A percentile compares a stretch with the other conserved stretches of the same genome.
Evolutionary conservation across 2,797 vertebrate species (phyloP).

Genomic region (Bradypus variegatus): DNA sequence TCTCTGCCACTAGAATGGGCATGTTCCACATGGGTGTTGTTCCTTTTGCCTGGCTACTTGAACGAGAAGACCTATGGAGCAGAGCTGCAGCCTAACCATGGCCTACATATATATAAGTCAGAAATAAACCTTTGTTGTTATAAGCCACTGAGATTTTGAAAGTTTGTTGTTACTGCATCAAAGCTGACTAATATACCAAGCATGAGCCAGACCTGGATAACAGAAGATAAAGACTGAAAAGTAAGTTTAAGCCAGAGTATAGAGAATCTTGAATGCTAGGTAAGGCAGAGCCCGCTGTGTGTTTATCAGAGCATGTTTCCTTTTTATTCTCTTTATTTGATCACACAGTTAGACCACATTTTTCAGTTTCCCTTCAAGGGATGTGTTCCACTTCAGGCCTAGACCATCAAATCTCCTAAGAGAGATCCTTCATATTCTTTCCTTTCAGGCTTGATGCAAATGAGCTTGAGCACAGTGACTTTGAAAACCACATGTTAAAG

Average conservation of each 20-base stretch:
- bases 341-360: background rate
- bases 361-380: slow-evolving; percentile 13
- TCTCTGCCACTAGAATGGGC: background rate
- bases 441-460: slow-evolving; percentile 11
- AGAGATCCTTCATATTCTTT: background rate
- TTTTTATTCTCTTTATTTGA: slow-evolving; percentile 21
- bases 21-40: background rate
- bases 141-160: background rate
- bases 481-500: background rate
- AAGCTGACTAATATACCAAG: background rate
- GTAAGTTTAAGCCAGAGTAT: background rate
- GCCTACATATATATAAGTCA: background rate
- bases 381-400: background rate
- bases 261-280: background rate
- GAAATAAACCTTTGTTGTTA: background rate
- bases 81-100: background rate
- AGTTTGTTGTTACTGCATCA: background rate
- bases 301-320: background rate
- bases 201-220: background rate
- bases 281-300: background rate
- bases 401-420: background rate
- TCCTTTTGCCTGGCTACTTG: background rate
- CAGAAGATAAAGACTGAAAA: background rate
- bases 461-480: background rate
- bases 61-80: background rate